Percentiles rank a stretch among this genome's conserved stretches.
Evolutionary conservation across 2,888 invertebrate genomes (phyloP).

Genomic region (Hecatera dysodea): DNA sequence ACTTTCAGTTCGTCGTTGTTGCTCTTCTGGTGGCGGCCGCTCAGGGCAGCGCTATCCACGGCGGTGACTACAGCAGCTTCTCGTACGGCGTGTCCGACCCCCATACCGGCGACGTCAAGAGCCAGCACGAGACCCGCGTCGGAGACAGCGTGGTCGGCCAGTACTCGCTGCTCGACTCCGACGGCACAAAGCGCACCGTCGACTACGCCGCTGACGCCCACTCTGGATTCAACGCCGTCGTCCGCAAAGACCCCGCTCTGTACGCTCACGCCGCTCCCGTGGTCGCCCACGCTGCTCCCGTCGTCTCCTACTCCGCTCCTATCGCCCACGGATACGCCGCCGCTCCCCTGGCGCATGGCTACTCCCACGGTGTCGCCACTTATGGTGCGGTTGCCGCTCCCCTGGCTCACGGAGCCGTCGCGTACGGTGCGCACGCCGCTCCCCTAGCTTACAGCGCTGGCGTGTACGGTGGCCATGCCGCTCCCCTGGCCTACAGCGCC

Average conservation of each 20-base stretch:
- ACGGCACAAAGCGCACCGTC: conserved; percentile 92
- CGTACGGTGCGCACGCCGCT: conserved; percentile 73
- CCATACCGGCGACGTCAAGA: conserved; percentile 88
- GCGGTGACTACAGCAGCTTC: conserved; percentile 85
- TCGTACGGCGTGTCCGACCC: conserved; percentile 88
- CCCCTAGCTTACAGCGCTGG: conserved; percentile 73
- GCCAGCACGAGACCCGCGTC: conserved; percentile 92
- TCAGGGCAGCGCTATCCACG: conserved; percentile 83
- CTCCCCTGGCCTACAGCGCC: conserved; percentile 46
- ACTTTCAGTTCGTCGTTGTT: conserved; percentile 86
- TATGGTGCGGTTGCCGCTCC: conserved; percentile 69
- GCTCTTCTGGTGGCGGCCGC: conserved; percentile 86
- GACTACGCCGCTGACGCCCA: conserved; percentile 91
- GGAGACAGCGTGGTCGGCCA: conserved; percentile 92
- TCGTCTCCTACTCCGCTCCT: conserved; percentile 67
- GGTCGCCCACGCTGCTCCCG: conserved; percentile 75
- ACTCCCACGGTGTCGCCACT: conserved; percentile 68
- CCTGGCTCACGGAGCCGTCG: conserved; percentile 59
- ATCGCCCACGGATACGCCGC: conserved; percentile 66
- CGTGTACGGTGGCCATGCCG: conserved; percentile 55
- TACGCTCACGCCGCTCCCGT: conserved; percentile 74
- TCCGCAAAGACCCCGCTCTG: conserved; percentile 86
- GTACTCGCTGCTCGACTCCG: conserved; percentile 90
- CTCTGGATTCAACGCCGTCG: conserved; percentile 91
- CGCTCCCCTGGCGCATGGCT: conserved; percentile 70